Conservation (phyloP, 2,113 vertebrate genomes). For the Oryzias celebensis region DNA sequence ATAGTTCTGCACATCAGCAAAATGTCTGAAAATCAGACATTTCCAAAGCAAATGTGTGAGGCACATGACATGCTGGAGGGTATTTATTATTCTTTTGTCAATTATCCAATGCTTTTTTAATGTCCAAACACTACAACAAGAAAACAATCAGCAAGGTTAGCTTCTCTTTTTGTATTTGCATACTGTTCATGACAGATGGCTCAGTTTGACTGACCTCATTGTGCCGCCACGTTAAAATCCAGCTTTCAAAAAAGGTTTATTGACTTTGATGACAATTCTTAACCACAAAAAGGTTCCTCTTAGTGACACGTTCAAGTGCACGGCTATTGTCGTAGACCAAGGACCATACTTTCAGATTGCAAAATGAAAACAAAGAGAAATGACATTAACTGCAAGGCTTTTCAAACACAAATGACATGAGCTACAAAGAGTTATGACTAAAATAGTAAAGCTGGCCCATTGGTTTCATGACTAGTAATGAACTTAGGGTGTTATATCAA, state of each 20-base stretch:
- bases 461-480: no score
- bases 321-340: conserved; percentile 53
- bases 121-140: no score
- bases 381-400: no score
- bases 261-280: conserved; percentile 47
- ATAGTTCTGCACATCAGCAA: no score
- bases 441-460: no score
- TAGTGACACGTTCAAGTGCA: conserved; percentile 44
- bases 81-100: not conserved
- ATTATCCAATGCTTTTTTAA: not conserved
- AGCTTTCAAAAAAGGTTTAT: conserved; percentile 38
- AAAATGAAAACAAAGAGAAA: conserved; percentile 18
- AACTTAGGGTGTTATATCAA: no score
- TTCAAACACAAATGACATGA: no score
- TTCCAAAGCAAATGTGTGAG: no score
- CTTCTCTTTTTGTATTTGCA: conserved; percentile 20
- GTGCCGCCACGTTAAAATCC: conserved; percentile 27
- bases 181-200: conserved; percentile 10
- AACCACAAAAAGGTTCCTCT: conserved; percentile 31
- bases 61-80: no score
- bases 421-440: no score
- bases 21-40: no score
- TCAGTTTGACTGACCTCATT: conserved; percentile 36
- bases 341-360: conserved; percentile 69
- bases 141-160: no score